Conservation (phyloP, 2,797 vertebrate species). For the Chiroxiphia lanceolata region DNA sequence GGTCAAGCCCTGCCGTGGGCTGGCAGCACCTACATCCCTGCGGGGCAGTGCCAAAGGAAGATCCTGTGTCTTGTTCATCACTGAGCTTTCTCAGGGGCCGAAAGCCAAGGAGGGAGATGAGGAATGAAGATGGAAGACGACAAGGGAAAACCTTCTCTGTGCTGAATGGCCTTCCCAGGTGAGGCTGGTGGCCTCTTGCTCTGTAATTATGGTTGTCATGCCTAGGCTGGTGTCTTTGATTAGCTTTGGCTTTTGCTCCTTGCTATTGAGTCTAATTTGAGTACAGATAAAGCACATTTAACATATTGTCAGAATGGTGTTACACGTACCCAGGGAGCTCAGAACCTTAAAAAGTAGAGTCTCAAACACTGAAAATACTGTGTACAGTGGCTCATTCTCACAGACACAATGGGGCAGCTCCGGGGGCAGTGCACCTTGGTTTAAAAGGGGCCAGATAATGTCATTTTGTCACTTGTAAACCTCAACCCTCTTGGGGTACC, state of each 20-base stretch:
- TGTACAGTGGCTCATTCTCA: not conserved
- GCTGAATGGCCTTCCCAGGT: not conserved
- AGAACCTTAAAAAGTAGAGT: not conserved
- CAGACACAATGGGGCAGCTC: rapidly evolving
- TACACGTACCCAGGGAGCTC: not conserved
- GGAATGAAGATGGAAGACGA: not conserved
- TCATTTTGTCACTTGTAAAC: not conserved
- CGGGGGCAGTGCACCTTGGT: not conserved
- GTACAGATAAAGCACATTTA: not conserved
- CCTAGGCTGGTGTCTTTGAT: not conserved
- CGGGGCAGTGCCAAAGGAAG: rapidly evolving
- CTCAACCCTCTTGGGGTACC: rapidly evolving
- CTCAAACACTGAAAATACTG: rapidly evolving
- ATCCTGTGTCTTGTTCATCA: rapidly evolving
- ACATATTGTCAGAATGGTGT: not conserved
- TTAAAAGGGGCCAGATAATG: not conserved
- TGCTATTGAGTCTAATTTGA: not conserved
- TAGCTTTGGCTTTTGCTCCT: not conserved
- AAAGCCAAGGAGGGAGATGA: not conserved
- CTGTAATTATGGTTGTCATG: rapidly evolving
- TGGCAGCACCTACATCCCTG: not conserved
- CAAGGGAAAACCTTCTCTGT: not conserved
- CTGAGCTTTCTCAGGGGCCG: not conserved
- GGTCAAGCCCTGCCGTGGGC: not conserved
- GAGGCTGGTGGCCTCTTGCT: not conserved